These are phyloP conservation scores for Upupa epops DNA, from an alignment of 2,113 vertebrate genomes.

Conservation along the genomic window DNA sequence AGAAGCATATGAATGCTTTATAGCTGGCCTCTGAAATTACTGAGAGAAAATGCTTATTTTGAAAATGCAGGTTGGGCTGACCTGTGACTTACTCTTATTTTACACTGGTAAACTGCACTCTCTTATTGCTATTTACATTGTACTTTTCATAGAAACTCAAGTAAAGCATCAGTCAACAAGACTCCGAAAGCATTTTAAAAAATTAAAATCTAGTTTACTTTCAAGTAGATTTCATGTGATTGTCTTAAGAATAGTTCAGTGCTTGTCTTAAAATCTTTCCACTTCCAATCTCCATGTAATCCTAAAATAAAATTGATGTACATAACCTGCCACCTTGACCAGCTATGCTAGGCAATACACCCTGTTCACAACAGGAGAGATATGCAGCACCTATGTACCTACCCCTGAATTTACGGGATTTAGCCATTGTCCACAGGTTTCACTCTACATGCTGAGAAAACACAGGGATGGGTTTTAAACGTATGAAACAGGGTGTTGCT, in stretches of 20 bases:
- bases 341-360: rapidly evolving
- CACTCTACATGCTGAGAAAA: not conserved
- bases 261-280: not conserved
- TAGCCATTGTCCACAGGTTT: not conserved
- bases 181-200: not conserved
- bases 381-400: rapidly evolving
- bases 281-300: not conserved
- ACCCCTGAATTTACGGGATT: not conserved
- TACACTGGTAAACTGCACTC: not conserved
- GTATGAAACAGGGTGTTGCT: not conserved
- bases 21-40: constrained; percentile 5
- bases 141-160: not conserved
- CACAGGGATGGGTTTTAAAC: not conserved
- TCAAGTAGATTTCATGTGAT: not conserved
- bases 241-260: not conserved
- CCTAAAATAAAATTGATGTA: not conserved
- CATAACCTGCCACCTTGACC: not conserved
- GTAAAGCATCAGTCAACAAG: not conserved
- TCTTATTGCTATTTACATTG: not conserved
- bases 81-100: not conserved
- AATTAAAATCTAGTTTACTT: not conserved
- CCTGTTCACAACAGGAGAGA: not conserved
- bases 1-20: not conserved
- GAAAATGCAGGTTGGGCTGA: constrained; percentile 26
- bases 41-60: constrained; percentile 30